These are phyloP conservation scores for Syndactyla subalaris DNA, from an alignment of 2,797 vertebrate species.

Conservation along the genomic window DNA sequence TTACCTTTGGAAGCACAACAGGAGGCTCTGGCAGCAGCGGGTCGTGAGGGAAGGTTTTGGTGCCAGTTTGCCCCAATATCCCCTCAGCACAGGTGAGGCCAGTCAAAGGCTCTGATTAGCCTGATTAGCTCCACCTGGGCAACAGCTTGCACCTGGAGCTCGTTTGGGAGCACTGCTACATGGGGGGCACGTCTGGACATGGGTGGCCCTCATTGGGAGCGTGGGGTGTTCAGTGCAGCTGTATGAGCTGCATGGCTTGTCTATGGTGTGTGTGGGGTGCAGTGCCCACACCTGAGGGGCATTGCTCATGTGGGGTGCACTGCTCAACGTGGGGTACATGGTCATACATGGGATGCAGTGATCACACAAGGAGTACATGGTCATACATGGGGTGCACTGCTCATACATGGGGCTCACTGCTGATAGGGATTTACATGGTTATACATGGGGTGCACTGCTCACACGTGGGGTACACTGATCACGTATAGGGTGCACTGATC, in stretches of 20 bases:
- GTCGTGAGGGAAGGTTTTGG: accelerated
- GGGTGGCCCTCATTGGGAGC: accelerated
- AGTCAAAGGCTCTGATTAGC: neutral
- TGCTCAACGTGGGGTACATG: too few relatives aligned
- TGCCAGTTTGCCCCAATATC: too few relatives aligned
- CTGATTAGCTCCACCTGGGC: neutral
- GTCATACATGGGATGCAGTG: too few relatives aligned
- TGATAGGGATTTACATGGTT: too few relatives aligned
- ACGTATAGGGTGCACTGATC: too few relatives aligned
- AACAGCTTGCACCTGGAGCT: neutral
- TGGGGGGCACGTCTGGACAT: accelerated
- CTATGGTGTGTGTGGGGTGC: neutral
- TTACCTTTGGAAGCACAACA: neutral
- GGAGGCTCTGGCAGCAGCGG: accelerated
- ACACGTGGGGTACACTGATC: too few relatives aligned
- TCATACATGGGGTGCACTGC: too few relatives aligned
- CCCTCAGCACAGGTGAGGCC: neutral
- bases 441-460: too few relatives aligned
- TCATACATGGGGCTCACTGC: neutral
- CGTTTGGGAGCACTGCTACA: accelerated
- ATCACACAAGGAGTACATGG: too few relatives aligned
- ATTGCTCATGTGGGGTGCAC: neutral
- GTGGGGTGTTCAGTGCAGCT: neutral
- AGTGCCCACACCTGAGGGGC: neutral
- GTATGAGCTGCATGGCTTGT: accelerated